phyloP scores from a whole-genome alignment of 1,140 invertebrate genomes.

The Vanessa tameamea region DNA sequence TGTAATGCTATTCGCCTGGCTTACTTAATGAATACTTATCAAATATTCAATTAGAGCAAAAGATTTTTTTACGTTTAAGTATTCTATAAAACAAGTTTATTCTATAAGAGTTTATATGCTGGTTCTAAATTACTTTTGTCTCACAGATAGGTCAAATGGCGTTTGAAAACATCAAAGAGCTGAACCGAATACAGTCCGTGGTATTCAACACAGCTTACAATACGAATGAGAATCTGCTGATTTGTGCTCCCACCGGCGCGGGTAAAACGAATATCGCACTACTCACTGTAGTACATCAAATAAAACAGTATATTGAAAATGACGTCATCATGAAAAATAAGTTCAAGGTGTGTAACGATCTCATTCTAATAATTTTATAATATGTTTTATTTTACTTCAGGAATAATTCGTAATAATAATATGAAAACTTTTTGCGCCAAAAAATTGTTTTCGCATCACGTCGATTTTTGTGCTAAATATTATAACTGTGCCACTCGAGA shows the following conservation, averaged over 20 bases:
- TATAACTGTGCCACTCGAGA: too few species aligned
- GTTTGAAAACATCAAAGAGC: conserved; percentile 91
- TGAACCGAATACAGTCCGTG: conserved; percentile 98
- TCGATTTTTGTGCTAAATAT: too few species aligned
- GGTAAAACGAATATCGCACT: conserved; percentile 99
- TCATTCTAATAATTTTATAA: not conserved
- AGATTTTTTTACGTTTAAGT: too few species aligned
- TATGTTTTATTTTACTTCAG: not conserved
- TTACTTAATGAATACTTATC: too few species aligned
- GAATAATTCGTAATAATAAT: not conserved
- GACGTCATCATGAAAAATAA: conserved; percentile 92
- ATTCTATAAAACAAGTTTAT: too few species aligned
- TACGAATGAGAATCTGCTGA: conserved; percentile 97
- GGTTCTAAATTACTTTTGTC: not conserved
- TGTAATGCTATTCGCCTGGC: too few species aligned
- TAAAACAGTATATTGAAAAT: conserved; percentile 91
- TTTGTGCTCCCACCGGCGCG: conserved; percentile 97
- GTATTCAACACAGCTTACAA: conserved; percentile 97
- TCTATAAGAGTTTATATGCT: too few species aligned
- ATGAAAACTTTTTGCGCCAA: too few species aligned
- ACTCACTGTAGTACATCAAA: conserved; percentile 93
- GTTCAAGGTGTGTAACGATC: conserved; percentile 89
- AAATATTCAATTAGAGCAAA: too few species aligned
- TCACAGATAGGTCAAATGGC: conserved; percentile 89
- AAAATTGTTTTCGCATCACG: too few species aligned